Percentiles rank a stretch among this genome's conserved stretches.
Evolutionary conservation across 2,888 invertebrate species (phyloP).

Genomic region (Apamea monoglypha): DNA sequence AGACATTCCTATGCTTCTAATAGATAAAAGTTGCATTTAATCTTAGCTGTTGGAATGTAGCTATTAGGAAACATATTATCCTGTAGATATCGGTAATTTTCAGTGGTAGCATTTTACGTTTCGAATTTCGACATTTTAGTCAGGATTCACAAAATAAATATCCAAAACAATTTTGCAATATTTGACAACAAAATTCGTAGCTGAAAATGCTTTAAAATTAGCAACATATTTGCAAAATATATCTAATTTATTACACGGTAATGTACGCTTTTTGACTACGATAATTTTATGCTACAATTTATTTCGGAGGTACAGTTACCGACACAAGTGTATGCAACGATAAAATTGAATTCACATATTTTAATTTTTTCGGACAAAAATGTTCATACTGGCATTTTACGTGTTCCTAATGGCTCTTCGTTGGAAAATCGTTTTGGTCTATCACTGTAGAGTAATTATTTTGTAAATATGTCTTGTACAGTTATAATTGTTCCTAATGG

Average conservation of each 20-base stretch:
- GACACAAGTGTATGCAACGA: background rate
- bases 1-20: too few species aligned
- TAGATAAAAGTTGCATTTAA: background rate
- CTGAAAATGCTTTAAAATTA: slow-evolving; percentile 3
- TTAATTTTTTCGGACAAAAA: background rate
- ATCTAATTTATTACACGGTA: slow-evolving; percentile 36
- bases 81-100: background rate
- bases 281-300: slow-evolving; percentile 46
- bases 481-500: slow-evolving; percentile 24
- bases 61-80: background rate
- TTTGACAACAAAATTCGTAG: background rate
- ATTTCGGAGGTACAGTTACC: slow-evolving; percentile 36
- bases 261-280: slow-evolving; percentile 31
- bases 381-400: background rate
- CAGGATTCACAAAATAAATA: background rate
- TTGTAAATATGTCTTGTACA: background rate
- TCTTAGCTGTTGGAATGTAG: background rate
- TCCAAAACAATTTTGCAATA: background rate
- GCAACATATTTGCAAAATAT: slow-evolving; percentile 28
- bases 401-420: background rate
- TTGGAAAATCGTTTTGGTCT: background rate
- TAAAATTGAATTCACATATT: slow-evolving; percentile 5
- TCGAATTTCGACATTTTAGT: background rate
- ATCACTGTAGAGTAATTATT: background rate
- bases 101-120: background rate